Conservation (phyloP, 2,888 invertebrate genomes). For the Apodemia mormo region DNA sequence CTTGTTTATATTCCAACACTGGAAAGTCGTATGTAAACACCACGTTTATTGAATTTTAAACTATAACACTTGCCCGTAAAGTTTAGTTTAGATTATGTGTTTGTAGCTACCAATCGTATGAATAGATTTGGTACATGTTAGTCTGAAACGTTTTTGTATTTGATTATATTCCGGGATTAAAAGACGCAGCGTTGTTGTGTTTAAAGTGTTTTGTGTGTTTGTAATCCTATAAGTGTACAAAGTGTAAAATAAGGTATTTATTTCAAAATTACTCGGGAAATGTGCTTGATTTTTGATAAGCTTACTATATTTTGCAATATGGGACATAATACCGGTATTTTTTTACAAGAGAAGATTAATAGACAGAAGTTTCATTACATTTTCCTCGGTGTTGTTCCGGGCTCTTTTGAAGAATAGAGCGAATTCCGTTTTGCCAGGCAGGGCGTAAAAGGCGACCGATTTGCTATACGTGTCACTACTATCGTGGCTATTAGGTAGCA, state of each 20-base stretch:
- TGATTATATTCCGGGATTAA: constrained; percentile 10
- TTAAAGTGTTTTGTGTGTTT: neutral
- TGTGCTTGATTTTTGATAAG: too few relatives aligned
- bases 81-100: constrained; percentile 9
- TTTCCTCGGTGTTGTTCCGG: too few relatives aligned
- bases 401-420: too few relatives aligned
- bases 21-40: constrained; percentile 39
- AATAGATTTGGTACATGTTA: neutral
- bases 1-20: constrained; percentile 43
- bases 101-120: neutral
- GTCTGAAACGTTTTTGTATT: constrained; percentile 1
- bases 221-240: neutral
- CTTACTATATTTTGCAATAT: too few relatives aligned
- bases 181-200: constrained; percentile 11
- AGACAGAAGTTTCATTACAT: too few relatives aligned
- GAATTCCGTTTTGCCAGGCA: too few relatives aligned
- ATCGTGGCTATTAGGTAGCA: too few relatives aligned
- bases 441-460: too few relatives aligned
- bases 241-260: constrained; percentile 4
- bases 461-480: too few relatives aligned
- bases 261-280: neutral
- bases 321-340: too few relatives aligned
- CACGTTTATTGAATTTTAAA: constrained; percentile 29
- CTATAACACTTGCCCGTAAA: constrained; percentile 28
- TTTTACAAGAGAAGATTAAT: too few relatives aligned